Percentiles rank a stretch among this genome's conserved stretches.
phyloP scores from a whole-genome alignment of 2,888 invertebrate genomes.

The Chymomyza fuscimana region DNA sequence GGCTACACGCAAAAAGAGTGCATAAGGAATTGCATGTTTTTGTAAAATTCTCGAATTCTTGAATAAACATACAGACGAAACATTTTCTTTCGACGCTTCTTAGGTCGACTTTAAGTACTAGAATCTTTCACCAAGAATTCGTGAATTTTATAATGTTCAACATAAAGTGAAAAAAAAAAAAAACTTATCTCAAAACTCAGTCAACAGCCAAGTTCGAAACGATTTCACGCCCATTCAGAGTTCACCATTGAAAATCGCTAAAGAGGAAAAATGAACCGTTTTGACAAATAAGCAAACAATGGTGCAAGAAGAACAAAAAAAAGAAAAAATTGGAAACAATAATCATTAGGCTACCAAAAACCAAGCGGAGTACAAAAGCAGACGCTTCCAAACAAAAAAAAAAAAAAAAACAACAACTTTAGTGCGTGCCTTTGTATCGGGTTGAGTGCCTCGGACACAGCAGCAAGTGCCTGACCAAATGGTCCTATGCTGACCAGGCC shows the following conservation, averaged over 20 bases:
- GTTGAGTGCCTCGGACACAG: slow-evolving; percentile 43
- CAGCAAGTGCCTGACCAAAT: not conserved
- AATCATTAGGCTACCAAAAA: slow-evolving; percentile 64
- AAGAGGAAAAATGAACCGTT: slow-evolving; percentile 15
- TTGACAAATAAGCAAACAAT: slow-evolving; percentile 8
- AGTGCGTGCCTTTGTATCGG: slow-evolving; percentile 41
- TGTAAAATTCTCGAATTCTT: no score
- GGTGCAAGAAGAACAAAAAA: not conserved
- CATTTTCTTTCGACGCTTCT: no score
- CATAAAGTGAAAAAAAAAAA: not conserved
- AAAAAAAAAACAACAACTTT: not conserved
- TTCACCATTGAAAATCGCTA: slow-evolving; percentile 24
- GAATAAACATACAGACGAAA: no score
- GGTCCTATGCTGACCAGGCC: slow-evolving; percentile 41
- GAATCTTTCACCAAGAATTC: not conserved
- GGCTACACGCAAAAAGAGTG: slow-evolving; percentile 18
- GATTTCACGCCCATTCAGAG: slow-evolving; percentile 53
- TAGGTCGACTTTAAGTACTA: not conserved
- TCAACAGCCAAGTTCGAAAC: slow-evolving; percentile 10
- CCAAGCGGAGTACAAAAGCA: not conserved
- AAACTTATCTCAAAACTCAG: not conserved
- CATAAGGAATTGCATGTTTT: slow-evolving; percentile 6
- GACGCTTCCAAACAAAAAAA: not conserved
- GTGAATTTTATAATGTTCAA: no score
- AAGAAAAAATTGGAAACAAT: slow-evolving; percentile 46